Conservation (phyloP, 1,140 invertebrate genomes). For the Drosophila nannoptera region DNA sequence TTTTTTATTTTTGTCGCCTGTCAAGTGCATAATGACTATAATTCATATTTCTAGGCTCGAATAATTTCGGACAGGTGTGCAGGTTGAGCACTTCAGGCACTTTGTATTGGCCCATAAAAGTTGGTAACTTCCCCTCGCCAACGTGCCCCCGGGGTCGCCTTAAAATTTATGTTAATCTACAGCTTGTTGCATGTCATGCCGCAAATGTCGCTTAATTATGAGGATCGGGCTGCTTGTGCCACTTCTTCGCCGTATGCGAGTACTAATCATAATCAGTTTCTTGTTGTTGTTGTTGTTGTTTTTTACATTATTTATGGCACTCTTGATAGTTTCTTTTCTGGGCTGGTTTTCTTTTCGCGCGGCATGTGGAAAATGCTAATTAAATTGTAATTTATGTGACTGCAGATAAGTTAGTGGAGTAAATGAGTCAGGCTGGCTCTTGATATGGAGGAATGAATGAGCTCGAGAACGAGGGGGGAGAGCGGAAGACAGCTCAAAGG, state of each 20-base stretch:
- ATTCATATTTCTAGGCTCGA: conserved; percentile 48
- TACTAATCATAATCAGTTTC: conserved; percentile 66
- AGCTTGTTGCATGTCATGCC: conserved; percentile 72
- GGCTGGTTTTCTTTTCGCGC: conserved; percentile 26
- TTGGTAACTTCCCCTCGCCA: conserved; percentile 7
- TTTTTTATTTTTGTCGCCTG: conserved; percentile 46
- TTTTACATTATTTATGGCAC: conserved; percentile 63
- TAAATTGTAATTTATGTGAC: conserved; percentile 69
- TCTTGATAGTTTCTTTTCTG: conserved; percentile 38
- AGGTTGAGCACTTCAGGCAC: conserved; percentile 38
- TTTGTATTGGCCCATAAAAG: conserved; percentile 62
- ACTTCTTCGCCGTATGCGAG: conserved; percentile 2
- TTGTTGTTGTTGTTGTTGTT: conserved; percentile 13
- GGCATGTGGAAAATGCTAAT: conserved; percentile 65
- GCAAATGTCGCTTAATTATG: conserved; percentile 76
- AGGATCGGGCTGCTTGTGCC: conserved; percentile 34
- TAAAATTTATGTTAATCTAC: conserved; percentile 72
- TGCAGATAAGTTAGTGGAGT: conserved; percentile 40
- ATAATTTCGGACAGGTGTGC: conserved; percentile 55
- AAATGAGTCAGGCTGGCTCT: conserved; percentile 17
- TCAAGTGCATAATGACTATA: conserved; percentile 73
- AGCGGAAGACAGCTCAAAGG: no score
- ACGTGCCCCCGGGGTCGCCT: conserved; percentile 26
- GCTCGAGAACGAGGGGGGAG: no score
- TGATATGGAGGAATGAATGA: not conserved